Conservation (phyloP, 30 jellyfish, hydroid and myxozoan species). For the Cassiopea xamachana region DNA sequence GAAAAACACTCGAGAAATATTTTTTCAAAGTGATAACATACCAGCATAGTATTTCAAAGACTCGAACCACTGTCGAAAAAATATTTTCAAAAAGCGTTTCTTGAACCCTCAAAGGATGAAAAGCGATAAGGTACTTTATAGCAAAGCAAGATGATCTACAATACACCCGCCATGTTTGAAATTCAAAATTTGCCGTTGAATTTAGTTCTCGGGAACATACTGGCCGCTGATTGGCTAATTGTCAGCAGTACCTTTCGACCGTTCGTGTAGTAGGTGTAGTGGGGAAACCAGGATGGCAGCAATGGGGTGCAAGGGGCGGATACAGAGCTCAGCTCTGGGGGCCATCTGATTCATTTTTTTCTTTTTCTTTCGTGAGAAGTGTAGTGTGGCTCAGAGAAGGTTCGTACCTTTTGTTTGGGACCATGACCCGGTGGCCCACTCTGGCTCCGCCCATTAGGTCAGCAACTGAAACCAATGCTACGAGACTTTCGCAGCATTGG, state of each 20-base stretch:
- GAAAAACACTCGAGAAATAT: background rate
- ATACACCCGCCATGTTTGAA: conserved; percentile 68
- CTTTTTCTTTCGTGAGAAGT: too few species aligned
- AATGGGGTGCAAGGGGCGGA: too few species aligned
- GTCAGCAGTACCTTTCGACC: background rate
- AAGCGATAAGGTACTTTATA: background rate
- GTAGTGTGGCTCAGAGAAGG: too few species aligned
- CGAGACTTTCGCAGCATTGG: too few species aligned
- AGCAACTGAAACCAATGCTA: too few species aligned
- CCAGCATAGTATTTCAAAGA: background rate
- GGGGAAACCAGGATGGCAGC: too few species aligned
- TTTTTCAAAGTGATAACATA: background rate
- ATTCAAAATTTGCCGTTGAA: conserved; percentile 46
- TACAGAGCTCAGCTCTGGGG: too few species aligned
- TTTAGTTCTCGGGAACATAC: conserved; percentile 20
- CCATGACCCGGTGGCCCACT: too few species aligned
- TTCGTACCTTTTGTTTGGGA: too few species aligned
- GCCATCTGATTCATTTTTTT: too few species aligned
- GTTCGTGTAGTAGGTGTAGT: too few species aligned
- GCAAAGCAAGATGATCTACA: background rate
- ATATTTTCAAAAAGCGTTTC: background rate
- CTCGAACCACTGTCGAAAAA: background rate
- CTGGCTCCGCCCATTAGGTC: too few species aligned
- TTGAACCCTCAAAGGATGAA: background rate
- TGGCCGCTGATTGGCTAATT: conserved; percentile 51